Conservation (phyloP, 2,797 vertebrate species). For the Ficedula albicollis region DNA sequence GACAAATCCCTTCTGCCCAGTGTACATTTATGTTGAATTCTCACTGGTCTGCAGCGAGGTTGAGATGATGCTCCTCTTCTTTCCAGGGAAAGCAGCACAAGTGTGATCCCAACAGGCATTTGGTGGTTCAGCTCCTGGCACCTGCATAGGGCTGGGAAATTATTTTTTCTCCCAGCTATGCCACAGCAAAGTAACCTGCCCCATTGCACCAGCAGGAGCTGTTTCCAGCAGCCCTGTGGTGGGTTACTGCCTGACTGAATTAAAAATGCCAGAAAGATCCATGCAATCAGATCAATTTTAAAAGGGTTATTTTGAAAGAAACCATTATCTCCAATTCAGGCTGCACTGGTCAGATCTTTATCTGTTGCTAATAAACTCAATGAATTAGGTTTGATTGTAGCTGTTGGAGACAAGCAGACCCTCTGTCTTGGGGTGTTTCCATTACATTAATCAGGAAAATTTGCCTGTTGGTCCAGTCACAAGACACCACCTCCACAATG, state of each 20-base stretch:
- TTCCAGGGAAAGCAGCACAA: background rate
- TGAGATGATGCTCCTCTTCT: background rate
- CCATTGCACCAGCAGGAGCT: background rate
- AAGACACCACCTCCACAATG: background rate
- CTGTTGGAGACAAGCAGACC: background rate
- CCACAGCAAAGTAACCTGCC: background rate
- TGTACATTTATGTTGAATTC: background rate
- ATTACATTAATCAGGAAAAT: background rate
- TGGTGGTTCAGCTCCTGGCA: background rate
- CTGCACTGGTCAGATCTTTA: background rate
- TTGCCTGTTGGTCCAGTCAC: background rate
- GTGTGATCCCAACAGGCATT: accelerated
- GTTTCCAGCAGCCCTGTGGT: background rate
- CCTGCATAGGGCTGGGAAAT: background rate
- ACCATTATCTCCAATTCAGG: background rate
- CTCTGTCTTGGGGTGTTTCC: background rate
- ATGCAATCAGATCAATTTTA: background rate
- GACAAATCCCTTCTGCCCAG: slow-evolving; percentile 30
- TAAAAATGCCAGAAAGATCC: background rate
- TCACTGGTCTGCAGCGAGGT: background rate
- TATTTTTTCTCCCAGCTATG: background rate
- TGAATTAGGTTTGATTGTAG: background rate
- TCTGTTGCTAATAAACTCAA: background rate
- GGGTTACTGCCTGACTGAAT: background rate
- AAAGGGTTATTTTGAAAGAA: background rate